These are phyloP conservation scores for Leptarthrus brevirostris DNA, from an alignment of 2,888 invertebrate species.

Conservation along the genomic window DNA sequence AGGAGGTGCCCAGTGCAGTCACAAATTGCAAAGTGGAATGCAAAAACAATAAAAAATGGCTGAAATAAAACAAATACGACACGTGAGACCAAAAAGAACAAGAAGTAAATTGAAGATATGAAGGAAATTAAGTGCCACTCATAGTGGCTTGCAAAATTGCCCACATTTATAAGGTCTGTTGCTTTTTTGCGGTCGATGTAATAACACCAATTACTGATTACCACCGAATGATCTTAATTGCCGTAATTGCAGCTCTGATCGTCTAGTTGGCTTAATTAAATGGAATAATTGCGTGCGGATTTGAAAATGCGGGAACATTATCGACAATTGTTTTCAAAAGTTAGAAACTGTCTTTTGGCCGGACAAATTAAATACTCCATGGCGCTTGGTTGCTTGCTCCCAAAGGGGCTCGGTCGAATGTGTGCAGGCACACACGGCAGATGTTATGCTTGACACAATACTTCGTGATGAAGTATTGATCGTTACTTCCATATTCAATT, in stretches of 20 bases:
- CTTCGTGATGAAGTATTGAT: conserved; percentile 11
- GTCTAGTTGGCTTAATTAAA: conserved; percentile 40
- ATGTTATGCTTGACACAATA: conserved; percentile 7
- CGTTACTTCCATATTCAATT: neutral
- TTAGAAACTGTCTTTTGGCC: neutral
- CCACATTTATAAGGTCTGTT: conserved; percentile 21
- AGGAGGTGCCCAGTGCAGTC: conserved; percentile 44
- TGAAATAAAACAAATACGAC: neutral
- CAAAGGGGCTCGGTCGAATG: neutral
- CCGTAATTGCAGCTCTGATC: conserved; percentile 27
- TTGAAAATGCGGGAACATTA: conserved; percentile 26
- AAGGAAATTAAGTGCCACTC: conserved; percentile 14
- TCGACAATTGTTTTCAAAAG: neutral
- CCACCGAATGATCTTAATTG: conserved; percentile 45
- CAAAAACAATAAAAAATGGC: neutral
- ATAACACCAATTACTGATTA: conserved; percentile 46
- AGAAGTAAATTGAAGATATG: neutral
- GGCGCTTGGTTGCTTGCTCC: neutral
- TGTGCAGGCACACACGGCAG: neutral
- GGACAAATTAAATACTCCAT: no score
- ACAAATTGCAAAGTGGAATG: conserved; percentile 42
- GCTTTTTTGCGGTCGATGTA: conserved; percentile 33
- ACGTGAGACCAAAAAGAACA: neutral
- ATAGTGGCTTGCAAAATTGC: conserved; percentile 44
- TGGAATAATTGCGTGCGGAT: conserved; percentile 36